Evolutionary conservation across 2,888 invertebrate genomes (phyloP).

Genomic region (Ariolimax columbianus): DNA sequence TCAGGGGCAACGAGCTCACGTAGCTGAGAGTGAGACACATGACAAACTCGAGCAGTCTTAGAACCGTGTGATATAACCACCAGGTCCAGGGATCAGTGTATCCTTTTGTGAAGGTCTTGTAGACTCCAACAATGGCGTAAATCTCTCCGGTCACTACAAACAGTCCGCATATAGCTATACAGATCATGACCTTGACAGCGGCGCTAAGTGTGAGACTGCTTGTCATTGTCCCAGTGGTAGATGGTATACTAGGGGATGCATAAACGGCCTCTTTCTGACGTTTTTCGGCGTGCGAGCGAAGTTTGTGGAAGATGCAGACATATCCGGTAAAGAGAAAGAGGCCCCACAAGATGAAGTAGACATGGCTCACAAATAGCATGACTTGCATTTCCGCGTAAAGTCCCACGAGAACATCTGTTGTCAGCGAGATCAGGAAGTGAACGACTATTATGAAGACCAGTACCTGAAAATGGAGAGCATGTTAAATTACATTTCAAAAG

Average conservation of each 20-base stretch:
- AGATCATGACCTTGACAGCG: constrained; percentile 92
- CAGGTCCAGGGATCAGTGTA: constrained; percentile 87
- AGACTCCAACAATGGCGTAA: constrained; percentile 87
- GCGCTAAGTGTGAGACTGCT: constrained; percentile 83
- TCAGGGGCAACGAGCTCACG: constrained; percentile 86
- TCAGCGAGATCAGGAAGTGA: constrained; percentile 89
- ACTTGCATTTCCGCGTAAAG: constrained; percentile 62
- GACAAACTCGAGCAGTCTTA: constrained; percentile 91
- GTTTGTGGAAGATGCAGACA: constrained; percentile 80
- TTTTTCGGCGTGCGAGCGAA: constrained; percentile 72
- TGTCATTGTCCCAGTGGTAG: constrained; percentile 7
- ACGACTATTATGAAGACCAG: constrained; percentile 88
- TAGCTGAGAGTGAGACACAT: constrained; percentile 90
- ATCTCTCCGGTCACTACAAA: constrained; percentile 90
- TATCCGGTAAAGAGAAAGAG: constrained; percentile 90
- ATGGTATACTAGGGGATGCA: not conserved
- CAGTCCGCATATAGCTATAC: constrained; percentile 90
- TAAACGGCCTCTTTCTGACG: constrained; percentile 71
- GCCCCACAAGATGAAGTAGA: constrained; percentile 90
- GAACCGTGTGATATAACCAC: constrained; percentile 93
- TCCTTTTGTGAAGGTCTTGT: constrained; percentile 76
- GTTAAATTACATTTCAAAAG: not conserved
- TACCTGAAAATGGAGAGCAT: constrained; percentile 77
- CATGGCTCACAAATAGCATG: constrained; percentile 82
- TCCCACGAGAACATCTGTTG: constrained; percentile 85